Base-by-base conservation (phyloP, 2,888 invertebrate genomes). In the Sepiola atlantica region DNA sequence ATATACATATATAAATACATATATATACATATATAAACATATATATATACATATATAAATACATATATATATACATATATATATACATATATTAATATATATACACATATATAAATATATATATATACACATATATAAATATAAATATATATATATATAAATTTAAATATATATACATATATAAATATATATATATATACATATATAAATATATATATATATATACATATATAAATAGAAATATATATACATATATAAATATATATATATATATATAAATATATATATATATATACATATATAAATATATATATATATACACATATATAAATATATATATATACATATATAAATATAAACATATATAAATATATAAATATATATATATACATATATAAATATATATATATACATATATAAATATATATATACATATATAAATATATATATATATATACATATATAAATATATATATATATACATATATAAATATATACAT, bases 261-360 rank as follows among this genome's bases (percentile, higher is more conserved):
- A 35, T 35, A 91, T 91, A 91, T 91, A 91, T 91, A 91, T 91
- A 45, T 91, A 35, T 91, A 91, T 45, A 91, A 35, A 45, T 91
- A 91, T 91, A 91, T 35, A 91, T 35, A 91, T 91, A 35, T 91
- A 91, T 91, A 91, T 91, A 91, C 18, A 91, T 91, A 91, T 45
- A 91, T 91, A 35, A 35, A 35, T 24, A 35, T 91, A 91, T 35
- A 35, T 14, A 35, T 91, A 16, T 10, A 35, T 91, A 32, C 35
- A 91, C 3, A 16, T 91, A 32, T 91, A 91, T 32, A 4, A 0
- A 91, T 91, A 35, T 91, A 91, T 35, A 91, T 91, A 91, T 91
- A 91, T 91, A 91, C n/a, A 91, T 91, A 91, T n/a, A n/a, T n/a
- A n/a, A n/a, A n/a, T n/a, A n/a, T n/a, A n/a, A n/a, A n/a, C n/a